Evolutionary conservation across 1,140 invertebrate species (phyloP).

Genomic region (Trichonephila clavipes): DNA sequence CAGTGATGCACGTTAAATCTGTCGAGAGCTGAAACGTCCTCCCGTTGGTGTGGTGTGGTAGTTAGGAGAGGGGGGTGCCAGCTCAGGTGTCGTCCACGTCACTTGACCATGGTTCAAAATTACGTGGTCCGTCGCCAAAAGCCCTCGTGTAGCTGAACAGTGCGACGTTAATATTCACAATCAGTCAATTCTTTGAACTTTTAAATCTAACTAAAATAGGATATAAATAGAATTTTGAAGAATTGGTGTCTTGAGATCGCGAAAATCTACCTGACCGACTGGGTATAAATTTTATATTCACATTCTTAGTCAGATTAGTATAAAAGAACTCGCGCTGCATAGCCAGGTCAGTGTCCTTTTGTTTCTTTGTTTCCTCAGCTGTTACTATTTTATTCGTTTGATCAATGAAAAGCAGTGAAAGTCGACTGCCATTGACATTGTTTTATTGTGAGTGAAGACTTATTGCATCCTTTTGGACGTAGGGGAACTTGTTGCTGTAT

Average conservation of each 20-base stretch:
- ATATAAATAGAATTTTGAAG: too few species aligned
- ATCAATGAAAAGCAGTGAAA: neutral
- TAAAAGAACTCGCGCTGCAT: neutral
- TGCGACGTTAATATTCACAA: too few species aligned
- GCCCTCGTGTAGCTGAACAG: too few species aligned
- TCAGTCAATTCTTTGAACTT: too few species aligned
- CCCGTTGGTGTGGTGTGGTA: too few species aligned
- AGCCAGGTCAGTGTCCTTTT: neutral
- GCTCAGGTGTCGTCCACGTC: too few species aligned
- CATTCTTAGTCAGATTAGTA: neutral
- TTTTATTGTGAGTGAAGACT: neutral
- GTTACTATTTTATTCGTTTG: neutral
- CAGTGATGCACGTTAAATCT: too few species aligned
- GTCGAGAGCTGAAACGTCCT: too few species aligned
- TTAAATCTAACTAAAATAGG: too few species aligned
- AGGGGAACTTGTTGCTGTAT: neutral
- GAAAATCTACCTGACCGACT: neutral
- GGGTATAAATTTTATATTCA: neutral
- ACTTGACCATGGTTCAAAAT: too few species aligned
- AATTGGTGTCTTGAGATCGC: neutral
- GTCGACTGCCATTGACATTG: neutral
- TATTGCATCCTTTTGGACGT: neutral
- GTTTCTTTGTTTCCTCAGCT: slow-evolving; percentile 21
- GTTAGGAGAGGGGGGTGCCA: too few species aligned
- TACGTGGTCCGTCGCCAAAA: too few species aligned